Evolutionary conservation across 2,888 invertebrate genomes (phyloP).

Genomic region (Philopedon plagiatum): DNA sequence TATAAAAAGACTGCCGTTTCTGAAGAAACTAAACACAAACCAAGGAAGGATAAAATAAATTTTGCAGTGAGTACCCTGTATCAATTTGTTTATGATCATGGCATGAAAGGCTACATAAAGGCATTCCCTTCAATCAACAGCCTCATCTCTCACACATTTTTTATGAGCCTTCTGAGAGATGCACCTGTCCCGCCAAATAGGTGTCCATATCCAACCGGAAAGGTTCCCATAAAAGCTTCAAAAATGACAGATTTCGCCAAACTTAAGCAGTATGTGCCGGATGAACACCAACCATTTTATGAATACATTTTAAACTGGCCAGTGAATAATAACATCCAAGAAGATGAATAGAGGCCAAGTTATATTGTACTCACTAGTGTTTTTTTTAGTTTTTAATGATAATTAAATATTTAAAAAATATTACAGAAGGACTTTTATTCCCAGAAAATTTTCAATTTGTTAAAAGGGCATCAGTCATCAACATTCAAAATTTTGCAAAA

Average conservation of each 20-base stretch:
- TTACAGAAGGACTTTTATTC: not conserved
- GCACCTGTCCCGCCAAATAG: slow-evolving; percentile 3
- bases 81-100: too few relatives aligned
- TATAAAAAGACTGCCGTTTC: slow-evolving; percentile 10
- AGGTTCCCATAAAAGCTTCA: slow-evolving; percentile 6
- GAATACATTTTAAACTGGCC: slow-evolving; percentile 4
- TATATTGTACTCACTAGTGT: not conserved
- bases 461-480: not conserved
- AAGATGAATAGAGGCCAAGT: slow-evolving; percentile 1
- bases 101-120: not conserved
- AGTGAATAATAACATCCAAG: slow-evolving; percentile 1
- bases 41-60: not conserved
- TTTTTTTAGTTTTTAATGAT: not conserved
- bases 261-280: not conserved
- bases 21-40: slow-evolving; percentile 5
- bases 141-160: slow-evolving; percentile 5
- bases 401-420: not conserved
- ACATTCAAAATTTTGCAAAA: too few relatives aligned
- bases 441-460: not conserved
- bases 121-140: not conserved
- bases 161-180: slow-evolving; percentile 8
- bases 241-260: slow-evolving; percentile 12
- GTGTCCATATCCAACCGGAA: slow-evolving; percentile 7
- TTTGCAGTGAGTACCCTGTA: too few relatives aligned
- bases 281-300: not conserved